phyloP scores from a whole-genome alignment of 2,888 invertebrate species.

The Tryphoninae sp. region DNA sequence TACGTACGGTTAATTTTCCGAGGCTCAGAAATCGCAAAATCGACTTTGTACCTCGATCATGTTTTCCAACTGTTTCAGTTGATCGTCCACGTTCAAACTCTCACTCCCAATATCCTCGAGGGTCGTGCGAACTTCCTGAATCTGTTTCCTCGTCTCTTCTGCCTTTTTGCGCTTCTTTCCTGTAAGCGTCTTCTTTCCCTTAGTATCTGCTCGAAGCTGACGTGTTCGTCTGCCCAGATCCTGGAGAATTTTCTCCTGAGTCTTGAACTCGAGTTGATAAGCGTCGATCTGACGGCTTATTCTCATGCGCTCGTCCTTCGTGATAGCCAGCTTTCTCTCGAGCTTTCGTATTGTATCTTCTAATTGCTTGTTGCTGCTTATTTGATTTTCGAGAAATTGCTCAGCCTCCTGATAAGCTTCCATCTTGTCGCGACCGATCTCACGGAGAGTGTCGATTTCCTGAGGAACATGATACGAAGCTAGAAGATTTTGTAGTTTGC shows the following conservation, averaged over 20 bases:
- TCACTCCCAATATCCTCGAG: slow-evolving; percentile 82
- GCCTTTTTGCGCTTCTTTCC: slow-evolving; percentile 64
- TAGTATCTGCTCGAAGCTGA: slow-evolving; percentile 64
- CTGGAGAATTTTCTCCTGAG: slow-evolving; percentile 62
- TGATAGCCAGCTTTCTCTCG: slow-evolving; percentile 79
- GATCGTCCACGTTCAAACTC: slow-evolving; percentile 83
- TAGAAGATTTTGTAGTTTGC: too few species aligned
- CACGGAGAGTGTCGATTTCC: slow-evolving; percentile 83
- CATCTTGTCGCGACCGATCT: slow-evolving; percentile 81
- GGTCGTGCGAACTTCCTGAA: slow-evolving; percentile 82
- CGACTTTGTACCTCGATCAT: slow-evolving; percentile 82
- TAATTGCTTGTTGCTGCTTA: slow-evolving; percentile 83
- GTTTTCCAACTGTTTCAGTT: slow-evolving; percentile 84
- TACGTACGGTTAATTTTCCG: background rate
- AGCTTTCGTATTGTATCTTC: slow-evolving; percentile 79
- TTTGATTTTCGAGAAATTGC: slow-evolving; percentile 84
- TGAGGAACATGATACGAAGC: slow-evolving; percentile 68
- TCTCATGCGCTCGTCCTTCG: slow-evolving; percentile 77
- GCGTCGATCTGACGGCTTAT: slow-evolving; percentile 77
- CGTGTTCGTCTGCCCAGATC: slow-evolving; percentile 64
- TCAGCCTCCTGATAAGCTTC: slow-evolving; percentile 85
- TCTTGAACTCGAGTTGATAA: slow-evolving; percentile 81
- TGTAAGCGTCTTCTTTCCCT: slow-evolving; percentile 61
- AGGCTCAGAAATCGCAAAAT: background rate
- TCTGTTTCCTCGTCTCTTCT: slow-evolving; percentile 74